Evolutionary conservation across 1,140 invertebrate species (phyloP), one percentile per base, ranked within the genome.

Genomic region (Tetragonula clypearis): DNA sequence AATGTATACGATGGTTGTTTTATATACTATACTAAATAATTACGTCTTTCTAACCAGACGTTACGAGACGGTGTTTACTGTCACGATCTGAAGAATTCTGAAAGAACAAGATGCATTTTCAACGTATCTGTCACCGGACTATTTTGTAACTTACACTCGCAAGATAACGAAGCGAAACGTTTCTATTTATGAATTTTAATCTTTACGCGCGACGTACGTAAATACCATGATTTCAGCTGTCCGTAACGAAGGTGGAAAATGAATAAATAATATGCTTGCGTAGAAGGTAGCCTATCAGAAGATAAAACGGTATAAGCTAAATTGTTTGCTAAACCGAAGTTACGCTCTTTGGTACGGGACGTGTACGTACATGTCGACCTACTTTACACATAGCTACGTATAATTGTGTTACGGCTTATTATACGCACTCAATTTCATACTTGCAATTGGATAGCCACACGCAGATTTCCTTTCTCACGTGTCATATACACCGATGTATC

Each of bases 361-460:
- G 49, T 30, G 30, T 77, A 76, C 11, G 66, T 56, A 49, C 53
- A 30, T 17, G 35, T 26, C 49, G 77, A 84, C 77, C 77, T 84
- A 84, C 77, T 84, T 84, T 60, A 53, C 76, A 71, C 66, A 19
- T 62, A 65, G 68, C 65, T 84, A 79, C 56, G 79, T 79, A 79
- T 79, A 84, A 84, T 84, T 79, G 58, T 79, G 65, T 84, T 79
- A 72, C 79, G 12, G 41, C 68, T 65, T 84, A 73, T 84, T 84
- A 84, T 60, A 72, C 56, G 41, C 56, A 73, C 23, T 84, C 49
- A 56, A 79, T 84, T 79, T 73, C 58, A 79, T 55, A 79, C 17
- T 41, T 55, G 68, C 58, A 79, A 79, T 79, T 15, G 55, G 55
- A 79, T 73, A 84, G n/a, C 3, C 72, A 53, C 41, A 79, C 19